Evolutionary conservation across 2,113 vertebrate species (phyloP).

Genomic region (Muntiacus reevesi): DNA sequence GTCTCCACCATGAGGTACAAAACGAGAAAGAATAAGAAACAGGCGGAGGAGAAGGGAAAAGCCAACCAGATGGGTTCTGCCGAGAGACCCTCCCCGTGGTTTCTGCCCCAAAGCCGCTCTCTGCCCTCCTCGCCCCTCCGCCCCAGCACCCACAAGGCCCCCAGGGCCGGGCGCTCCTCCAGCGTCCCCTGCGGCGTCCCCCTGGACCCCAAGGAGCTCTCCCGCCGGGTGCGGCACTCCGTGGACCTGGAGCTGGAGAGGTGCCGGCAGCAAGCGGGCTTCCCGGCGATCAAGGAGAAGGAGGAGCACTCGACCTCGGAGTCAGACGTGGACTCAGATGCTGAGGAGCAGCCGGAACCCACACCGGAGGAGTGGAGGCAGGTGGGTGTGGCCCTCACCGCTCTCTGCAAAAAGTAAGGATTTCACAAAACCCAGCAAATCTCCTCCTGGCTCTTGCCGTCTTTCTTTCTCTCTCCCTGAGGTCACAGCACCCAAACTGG

Average conservation of each 20-base stretch:
- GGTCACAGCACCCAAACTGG: not conserved
- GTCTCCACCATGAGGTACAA: slow-evolving; percentile 86
- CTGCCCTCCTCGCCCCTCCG: not conserved
- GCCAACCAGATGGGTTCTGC: not conserved
- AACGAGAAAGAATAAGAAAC: slow-evolving; percentile 63
- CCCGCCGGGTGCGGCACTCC: slow-evolving; percentile 63
- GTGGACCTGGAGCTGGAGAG: slow-evolving; percentile 85
- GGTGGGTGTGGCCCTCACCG: slow-evolving; percentile 71
- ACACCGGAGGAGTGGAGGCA: slow-evolving; percentile 87
- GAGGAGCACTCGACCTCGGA: slow-evolving; percentile 1
- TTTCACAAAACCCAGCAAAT: not conserved
- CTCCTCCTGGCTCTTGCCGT: not conserved
- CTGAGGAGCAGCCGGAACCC: slow-evolving; percentile 6
- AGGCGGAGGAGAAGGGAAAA: not conserved
- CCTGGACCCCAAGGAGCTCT: slow-evolving; percentile 65
- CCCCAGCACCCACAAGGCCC: not conserved
- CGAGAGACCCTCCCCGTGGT: not conserved
- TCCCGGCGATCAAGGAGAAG: slow-evolving; percentile 58
- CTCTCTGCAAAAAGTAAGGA: not conserved
- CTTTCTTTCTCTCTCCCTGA: not conserved
- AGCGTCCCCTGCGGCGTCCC: slow-evolving; percentile 64
- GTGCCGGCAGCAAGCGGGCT: slow-evolving; percentile 79
- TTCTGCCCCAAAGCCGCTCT: slow-evolving; percentile 43
- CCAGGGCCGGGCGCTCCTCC: slow-evolving; percentile 43
- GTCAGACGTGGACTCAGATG: not conserved